A percentile compares a stretch with the other conserved stretches of the same genome.
Conservation (phyloP, 2,888 invertebrate genomes). For the Danaus chrysippus region DNA sequence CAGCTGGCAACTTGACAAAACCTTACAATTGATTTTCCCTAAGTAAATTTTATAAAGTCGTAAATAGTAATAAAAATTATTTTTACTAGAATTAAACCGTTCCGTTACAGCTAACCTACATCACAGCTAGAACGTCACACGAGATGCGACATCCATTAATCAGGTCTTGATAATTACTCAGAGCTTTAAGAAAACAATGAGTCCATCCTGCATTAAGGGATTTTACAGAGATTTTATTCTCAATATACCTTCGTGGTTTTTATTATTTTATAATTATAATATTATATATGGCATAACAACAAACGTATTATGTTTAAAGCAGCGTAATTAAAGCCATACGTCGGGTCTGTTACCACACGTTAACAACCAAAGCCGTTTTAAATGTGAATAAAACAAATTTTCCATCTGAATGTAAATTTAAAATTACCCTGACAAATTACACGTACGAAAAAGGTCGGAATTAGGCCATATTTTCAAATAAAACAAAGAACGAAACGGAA, state of each 20-base stretch:
- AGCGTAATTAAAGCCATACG: too few relatives aligned
- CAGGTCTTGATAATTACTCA: conserved; percentile 26
- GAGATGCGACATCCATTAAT: conserved; percentile 14
- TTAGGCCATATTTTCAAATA: conserved; percentile 14
- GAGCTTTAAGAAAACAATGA: conserved; percentile 25
- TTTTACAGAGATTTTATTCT: not conserved
- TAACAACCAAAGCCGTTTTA: not conserved
- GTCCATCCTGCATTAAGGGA: not conserved
- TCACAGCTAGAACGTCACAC: not conserved
- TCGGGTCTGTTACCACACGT: too few relatives aligned
- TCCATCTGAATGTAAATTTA: conserved; percentile 7
- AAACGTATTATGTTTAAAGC: too few relatives aligned
- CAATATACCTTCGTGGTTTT: too few relatives aligned
- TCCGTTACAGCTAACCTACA: not conserved
- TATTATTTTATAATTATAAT: too few relatives aligned
- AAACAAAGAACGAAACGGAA: conserved; percentile 15
- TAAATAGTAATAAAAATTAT: not conserved
- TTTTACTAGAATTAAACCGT: not conserved
- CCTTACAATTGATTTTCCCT: not conserved
- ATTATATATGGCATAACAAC: too few relatives aligned
- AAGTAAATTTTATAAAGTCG: not conserved
- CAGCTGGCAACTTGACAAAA: conserved; percentile 4
- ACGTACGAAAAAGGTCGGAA: not conserved
- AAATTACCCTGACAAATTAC: conserved; percentile 12
- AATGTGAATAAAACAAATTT: not conserved